Base-by-base conservation (phyloP, 2,888 invertebrate genomes). In the Caenorhabditis japonica region DNA sequence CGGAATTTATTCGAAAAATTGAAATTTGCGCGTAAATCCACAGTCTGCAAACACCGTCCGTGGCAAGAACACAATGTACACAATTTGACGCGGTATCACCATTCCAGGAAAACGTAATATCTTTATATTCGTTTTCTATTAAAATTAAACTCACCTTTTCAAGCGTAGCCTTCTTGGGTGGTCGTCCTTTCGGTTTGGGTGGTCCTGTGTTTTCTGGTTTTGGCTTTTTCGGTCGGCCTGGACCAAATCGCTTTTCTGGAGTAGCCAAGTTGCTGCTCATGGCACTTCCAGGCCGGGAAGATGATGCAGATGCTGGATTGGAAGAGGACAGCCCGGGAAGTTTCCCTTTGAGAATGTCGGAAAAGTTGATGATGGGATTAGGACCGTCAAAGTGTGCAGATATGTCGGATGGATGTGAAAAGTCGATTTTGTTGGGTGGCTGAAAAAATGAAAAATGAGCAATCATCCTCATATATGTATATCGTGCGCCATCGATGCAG, bases 141-240 rank as follows among this genome's bases (percentile, higher is more conserved):
- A 51, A 17, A 55, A 34, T 3, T 23, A 15, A 7, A 15, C 34
- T 10, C n/a, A 56, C 30, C 34, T 61, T 71, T 58, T 68, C 68
- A 13, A 68, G 38, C 3, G 49, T 52, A 7, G 47, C 47, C 38
- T 70, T 69, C 38, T 75, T 75, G 1, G 75, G 75, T 36, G 75
- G 75, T 15, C 75, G 33, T 15, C 75, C 75, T 36, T 75, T 75
- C 12, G 75, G 75, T n/a, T 55, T 69, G 4, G 75, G 74, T 12
- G 55, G 30, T 23, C 47, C 64, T 38, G 25, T 30, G 5, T 5
- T 43, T 25, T 58, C 59, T 5, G 56, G 59, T 38, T 69, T 74
- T 17, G 51, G 43, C 19, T 68, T 68, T 33, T 68, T 61, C 0
- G 68, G 61, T 19, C 52, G 34, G 12, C 56, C 66, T 0, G 56